phyloP scores from a whole-genome alignment of 2,113 vertebrate species.

The Addax nasomaculatus region DNA sequence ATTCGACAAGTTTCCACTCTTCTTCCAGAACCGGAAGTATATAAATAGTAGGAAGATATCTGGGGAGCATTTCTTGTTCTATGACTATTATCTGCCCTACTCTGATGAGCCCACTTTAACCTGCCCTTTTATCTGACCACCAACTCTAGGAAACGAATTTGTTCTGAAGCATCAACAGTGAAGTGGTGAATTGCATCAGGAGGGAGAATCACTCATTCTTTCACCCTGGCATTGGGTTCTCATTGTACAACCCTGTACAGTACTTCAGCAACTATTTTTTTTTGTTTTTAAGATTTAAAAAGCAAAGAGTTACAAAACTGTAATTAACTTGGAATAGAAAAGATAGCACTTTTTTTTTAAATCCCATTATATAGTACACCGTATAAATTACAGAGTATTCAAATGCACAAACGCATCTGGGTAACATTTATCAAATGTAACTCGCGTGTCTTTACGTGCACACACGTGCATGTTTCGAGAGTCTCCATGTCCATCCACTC shows the following conservation, averaged over 20 bases:
- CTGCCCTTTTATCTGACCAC: conserved; percentile 68
- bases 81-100: conserved; percentile 12
- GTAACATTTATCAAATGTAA: conserved; percentile 90
- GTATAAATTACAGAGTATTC: conserved; percentile 97
- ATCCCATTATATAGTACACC: conserved; percentile 97
- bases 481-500: conserved; percentile 41
- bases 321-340: conserved; percentile 96
- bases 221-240: conserved; percentile 85
- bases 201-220: conserved; percentile 80
- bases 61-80: conserved; percentile 40
- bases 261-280: conserved; percentile 88
- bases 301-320: conserved; percentile 97
- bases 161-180: conserved; percentile 77
- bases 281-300: conserved; percentile 88
- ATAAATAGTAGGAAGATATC: conserved; percentile 47
- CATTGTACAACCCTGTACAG: conserved; percentile 95
- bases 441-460: conserved; percentile 61
- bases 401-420: conserved; percentile 88
- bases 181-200: conserved; percentile 79
- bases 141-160: conserved; percentile 62
- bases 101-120: conserved; percentile 64
- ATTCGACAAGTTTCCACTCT: conserved; percentile 28
- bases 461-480: conserved; percentile 59
- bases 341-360: conserved; percentile 94
- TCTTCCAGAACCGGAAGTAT: conserved; percentile 55